Conservation (phyloP, 2,113 vertebrate species). For the Bos taurus region ARS-UCD2.0 NC_037328.1:55347501-55348000, state of each 20-base stretch:
- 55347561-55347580: background rate
- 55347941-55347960: background rate
- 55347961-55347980: background rate
- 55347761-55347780: background rate
- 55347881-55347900: background rate
- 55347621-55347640: background rate
- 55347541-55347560: background rate
- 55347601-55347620: background rate
- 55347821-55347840: background rate
- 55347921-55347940: background rate
- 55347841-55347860: background rate
- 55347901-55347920: background rate
- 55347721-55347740: background rate
- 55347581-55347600: no score
- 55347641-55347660: background rate
- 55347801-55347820: background rate
- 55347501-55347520: background rate
- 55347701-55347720: background rate
- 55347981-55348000: background rate
- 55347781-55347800: background rate
- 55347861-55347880: background rate
- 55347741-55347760: background rate
- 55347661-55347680: background rate
- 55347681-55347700: background rate
- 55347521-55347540: background rate